Base-by-base conservation (phyloP, 2,797 vertebrate species). In the Rhabdomys pumilio region DNA sequence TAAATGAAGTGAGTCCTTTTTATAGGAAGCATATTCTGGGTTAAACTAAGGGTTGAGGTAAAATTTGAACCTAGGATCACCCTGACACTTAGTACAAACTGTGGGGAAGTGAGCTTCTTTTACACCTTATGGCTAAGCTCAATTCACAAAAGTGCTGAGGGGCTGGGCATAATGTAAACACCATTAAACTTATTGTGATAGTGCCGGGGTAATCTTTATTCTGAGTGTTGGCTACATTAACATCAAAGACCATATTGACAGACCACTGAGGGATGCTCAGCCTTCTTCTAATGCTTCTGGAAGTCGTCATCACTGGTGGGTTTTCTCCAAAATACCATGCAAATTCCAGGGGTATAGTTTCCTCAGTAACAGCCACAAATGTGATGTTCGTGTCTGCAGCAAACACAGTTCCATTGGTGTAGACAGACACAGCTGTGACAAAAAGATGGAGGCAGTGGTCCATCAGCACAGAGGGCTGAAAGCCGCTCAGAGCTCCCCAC, bases 301-400 rank as follows among this genome's bases (percentile, higher is more conserved):
- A 98, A 22, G 97, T 87, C n/a, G 98, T 99, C 97, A 94, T 98
- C 95, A 97, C 75, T 15, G 98, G 96, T 22, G 29, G 94, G 1
- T 87, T 98, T 84, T 99, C 98, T 95, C 99, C 99, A 94, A 99
- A 99, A 96, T 98, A 67, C 99, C 99, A 99, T 3, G 98, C 29
- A 90, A 99, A 98, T 88, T 98, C 98, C 61, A 98, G 87, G 13
- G 97, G 96, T 38, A 97, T 96, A 0, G 94, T 53, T 13, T 96
- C 97, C 79, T 98, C 95, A 19, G 98, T 98, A 90, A 98, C 77
- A 77, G 98, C 99, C 85, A 95, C 55, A 59, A 99, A 98, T 12
- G 61, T 98, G 55, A 99, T 90, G 6, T 98, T 98, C 3, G 97
- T 96, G 55, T 99, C 98, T 22, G 99, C 98, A 73, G 98, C 98